Evolutionary conservation across 2,797 vertebrate species (phyloP).

Genomic region (Lateolabrax maculatus): DNA sequence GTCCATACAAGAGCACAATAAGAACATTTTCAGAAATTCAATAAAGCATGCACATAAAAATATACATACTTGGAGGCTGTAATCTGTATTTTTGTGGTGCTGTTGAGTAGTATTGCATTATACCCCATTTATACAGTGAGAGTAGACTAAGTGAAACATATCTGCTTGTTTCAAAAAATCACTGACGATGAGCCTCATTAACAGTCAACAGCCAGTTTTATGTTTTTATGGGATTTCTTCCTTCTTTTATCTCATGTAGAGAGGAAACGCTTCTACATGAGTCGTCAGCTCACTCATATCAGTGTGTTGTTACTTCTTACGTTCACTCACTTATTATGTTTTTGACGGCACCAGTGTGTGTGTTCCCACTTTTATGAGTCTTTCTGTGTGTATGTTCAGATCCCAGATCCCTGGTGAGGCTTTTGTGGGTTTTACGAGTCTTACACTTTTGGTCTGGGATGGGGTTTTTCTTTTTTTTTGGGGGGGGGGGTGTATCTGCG

Average conservation of each 20-base stretch:
- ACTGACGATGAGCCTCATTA: neutral
- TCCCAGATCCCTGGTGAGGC: slow-evolving; percentile 51
- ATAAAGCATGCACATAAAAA: too few species aligned
- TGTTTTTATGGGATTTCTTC: slow-evolving; percentile 3
- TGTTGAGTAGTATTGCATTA: neutral
- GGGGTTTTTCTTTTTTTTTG: neutral
- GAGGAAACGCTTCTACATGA: neutral
- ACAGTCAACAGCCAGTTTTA: neutral
- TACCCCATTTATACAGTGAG: neutral
- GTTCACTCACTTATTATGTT: slow-evolving; percentile 36
- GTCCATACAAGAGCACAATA: slow-evolving; percentile 9
- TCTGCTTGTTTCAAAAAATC: neutral
- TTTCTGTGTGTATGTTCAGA: slow-evolving; percentile 38
- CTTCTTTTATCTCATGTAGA: neutral
- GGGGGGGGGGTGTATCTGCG: neutral
- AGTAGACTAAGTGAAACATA: neutral
- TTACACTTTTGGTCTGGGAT: slow-evolving; percentile 46
- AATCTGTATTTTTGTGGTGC: too few species aligned
- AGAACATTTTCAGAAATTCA: neutral
- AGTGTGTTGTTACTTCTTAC: slow-evolving; percentile 9
- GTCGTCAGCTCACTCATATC: slow-evolving; percentile 9
- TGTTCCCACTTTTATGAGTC: slow-evolving; percentile 45
- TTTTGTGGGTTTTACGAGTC: slow-evolving; percentile 60
- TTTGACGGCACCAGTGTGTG: slow-evolving; percentile 24
- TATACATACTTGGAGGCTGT: too few species aligned